Evolutionary conservation across 2,113 vertebrate genomes (phyloP).

Genomic region (Orientallactaga bullata): DNA sequence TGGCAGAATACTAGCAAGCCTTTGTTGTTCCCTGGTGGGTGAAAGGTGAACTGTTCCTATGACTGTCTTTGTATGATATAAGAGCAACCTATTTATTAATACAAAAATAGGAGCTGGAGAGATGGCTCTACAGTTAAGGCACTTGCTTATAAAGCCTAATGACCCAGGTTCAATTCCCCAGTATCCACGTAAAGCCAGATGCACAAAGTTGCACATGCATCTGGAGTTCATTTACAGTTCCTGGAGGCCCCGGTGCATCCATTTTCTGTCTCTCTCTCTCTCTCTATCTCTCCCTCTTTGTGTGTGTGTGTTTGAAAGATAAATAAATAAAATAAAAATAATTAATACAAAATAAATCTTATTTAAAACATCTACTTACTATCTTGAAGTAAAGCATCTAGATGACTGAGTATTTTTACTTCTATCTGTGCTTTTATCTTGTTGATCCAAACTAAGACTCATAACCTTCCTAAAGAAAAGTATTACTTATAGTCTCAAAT

Average conservation of each 20-base stretch:
- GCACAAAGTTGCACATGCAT: too few relatives aligned
- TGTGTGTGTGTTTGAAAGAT: background rate
- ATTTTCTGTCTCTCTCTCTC: too few relatives aligned
- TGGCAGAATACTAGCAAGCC: background rate
- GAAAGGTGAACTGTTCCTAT: constrained; percentile 54
- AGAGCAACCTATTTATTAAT: constrained; percentile 28
- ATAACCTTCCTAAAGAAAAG: constrained; percentile 49
- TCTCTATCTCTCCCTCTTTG: too few relatives aligned
- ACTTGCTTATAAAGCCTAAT: too few relatives aligned
- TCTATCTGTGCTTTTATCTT: background rate
- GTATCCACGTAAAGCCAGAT: too few relatives aligned
- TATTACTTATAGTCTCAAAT: background rate
- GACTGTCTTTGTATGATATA: background rate
- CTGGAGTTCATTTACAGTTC: too few relatives aligned
- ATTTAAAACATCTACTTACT: constrained; percentile 33
- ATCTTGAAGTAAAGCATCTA: background rate
- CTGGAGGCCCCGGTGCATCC: too few relatives aligned
- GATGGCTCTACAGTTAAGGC: too few relatives aligned
- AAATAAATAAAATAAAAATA: too few relatives aligned
- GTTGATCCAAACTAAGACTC: background rate
- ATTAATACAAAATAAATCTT: constrained; percentile 19
- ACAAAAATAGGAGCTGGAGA: background rate
- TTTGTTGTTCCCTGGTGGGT: constrained; percentile 83
- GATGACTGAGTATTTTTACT: background rate
- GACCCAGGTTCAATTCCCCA: too few relatives aligned